Evolutionary conservation across 2,888 invertebrate genomes (phyloP), one percentile per base, ranked within the genome.

Genomic region (Tetragonisca angustula): DNA sequence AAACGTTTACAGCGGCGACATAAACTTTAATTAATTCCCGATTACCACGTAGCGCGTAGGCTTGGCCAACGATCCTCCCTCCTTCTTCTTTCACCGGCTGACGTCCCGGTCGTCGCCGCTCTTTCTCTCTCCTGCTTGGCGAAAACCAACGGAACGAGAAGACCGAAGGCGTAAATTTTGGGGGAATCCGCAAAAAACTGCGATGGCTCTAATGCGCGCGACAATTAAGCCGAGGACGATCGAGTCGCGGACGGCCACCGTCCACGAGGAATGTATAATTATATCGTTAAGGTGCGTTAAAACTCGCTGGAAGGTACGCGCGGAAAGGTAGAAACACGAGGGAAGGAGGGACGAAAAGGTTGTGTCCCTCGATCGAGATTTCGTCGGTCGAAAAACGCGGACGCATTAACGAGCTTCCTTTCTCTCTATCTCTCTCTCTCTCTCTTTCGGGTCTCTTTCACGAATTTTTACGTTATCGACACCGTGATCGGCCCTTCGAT

Each of bases 21-120:
- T 94, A 93, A 94, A 94, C 91, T 92, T 92, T 92, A 94, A 94
- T 94, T 94, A 93, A 94, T 93, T 93, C 91, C 90, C 93, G 92
- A 94, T 94, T 93, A 94, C 92, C 91, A 91, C 90, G 91, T 64
- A 59, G 74, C 69, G 74, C 69, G 79, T 76, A 71, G 83, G 56
- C 64, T 15, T 69, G 17, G 15, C 52, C 43, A 1, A 17, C 4
- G 36, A 13, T 69, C 17, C 65, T 43, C 52, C 62, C 59, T 70
- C 43, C 24, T 76, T 24, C 24, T 62, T 65, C 56, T 52, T 50
- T 61, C 49, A 56, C 27, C 67, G 17, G 19, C 36, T 11, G 32
- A 2, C 17, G 15, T 27, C 71, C 52, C 43, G 13, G 21, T 27
- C 62, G 56, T 36, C 65, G n/a, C n/a, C 69, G 81, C 75, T 17